phyloP scores from a whole-genome alignment of 2,888 invertebrate species.

The Lissocephala sabroskyi region DNA sequence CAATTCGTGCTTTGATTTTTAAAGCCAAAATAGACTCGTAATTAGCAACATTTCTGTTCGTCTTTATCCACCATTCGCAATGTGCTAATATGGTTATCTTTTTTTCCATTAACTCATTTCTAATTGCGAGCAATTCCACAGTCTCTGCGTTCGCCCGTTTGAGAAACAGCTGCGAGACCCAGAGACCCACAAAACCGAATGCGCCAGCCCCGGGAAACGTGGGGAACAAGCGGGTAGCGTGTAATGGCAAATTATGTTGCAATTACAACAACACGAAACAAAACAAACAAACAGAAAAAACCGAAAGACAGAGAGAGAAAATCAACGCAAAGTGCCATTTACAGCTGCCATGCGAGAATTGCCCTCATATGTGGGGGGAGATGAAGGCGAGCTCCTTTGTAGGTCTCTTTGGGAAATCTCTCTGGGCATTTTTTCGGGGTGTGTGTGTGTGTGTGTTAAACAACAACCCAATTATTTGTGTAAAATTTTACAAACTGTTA shows the following conservation, averaged over 20 bases:
- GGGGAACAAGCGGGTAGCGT: slow-evolving; percentile 36
- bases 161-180: slow-evolving; percentile 48
- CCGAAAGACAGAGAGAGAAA: slow-evolving; percentile 16
- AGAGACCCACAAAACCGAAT: slow-evolving; percentile 57
- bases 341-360: not conserved
- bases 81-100: slow-evolving; percentile 23
- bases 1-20: too few species aligned
- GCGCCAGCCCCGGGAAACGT: slow-evolving; percentile 2
- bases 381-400: too few species aligned
- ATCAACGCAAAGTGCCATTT: slow-evolving; percentile 1
- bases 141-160: not conserved
- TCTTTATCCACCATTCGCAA: not conserved
- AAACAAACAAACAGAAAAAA: slow-evolving; percentile 32
- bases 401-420: too few species aligned
- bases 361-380: not conserved
- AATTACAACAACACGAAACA: slow-evolving; percentile 55
- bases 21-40: too few species aligned
- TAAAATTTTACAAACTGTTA: slow-evolving; percentile 13
- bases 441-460: too few species aligned
- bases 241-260: slow-evolving; percentile 63
- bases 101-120: slow-evolving; percentile 55
- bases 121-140: slow-evolving; percentile 56
- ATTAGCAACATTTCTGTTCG: too few species aligned
- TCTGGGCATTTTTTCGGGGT: too few species aligned
- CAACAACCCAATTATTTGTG: slow-evolving; percentile 5